A percentile compares a stretch with the other conserved stretches of the same genome.
phyloP scores from a whole-genome alignment of 2,797 vertebrate species.

The Epinephelus malabaricus region DNA sequence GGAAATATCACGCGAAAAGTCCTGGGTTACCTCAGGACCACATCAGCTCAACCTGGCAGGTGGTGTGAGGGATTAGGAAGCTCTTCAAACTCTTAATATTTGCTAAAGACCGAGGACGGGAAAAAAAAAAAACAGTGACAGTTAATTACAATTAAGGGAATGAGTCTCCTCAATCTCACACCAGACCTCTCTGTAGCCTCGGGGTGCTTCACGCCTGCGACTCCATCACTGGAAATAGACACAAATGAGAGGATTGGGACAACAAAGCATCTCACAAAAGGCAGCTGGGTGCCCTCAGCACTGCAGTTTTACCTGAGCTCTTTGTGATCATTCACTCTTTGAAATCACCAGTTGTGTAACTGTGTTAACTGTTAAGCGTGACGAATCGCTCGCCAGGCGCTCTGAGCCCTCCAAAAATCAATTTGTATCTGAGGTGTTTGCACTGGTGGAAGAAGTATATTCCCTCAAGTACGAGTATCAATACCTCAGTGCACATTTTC shows the following conservation, averaged over 20 bases:
- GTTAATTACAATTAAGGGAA: slow-evolving; percentile 76
- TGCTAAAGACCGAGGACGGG: slow-evolving; percentile 7
- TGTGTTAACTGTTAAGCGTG: slow-evolving; percentile 35
- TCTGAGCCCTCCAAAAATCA: slow-evolving; percentile 17
- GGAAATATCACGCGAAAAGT: slow-evolving; percentile 26
- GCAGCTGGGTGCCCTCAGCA: slow-evolving; percentile 54
- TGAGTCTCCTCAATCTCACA: slow-evolving; percentile 58
- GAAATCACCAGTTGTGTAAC: slow-evolving; percentile 48
- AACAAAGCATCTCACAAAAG: slow-evolving; percentile 57
- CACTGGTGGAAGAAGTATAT: background rate
- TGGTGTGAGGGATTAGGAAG: slow-evolving; percentile 27
- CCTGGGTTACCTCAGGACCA: slow-evolving; percentile 12
- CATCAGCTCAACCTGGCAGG: slow-evolving; percentile 38
- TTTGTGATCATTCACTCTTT: slow-evolving; percentile 49
- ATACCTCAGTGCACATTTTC: background rate
- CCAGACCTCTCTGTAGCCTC: slow-evolving; percentile 54
- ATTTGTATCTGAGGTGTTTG: slow-evolving; percentile 34
- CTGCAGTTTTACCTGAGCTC: slow-evolving; percentile 57
- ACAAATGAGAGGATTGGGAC: slow-evolving; percentile 70
- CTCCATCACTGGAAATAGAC: slow-evolving; percentile 67
- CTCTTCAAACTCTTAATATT: slow-evolving; percentile 32
- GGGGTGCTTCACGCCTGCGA: slow-evolving; percentile 37
- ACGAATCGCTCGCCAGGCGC: slow-evolving; percentile 17
- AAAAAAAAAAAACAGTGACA: slow-evolving; percentile 34
- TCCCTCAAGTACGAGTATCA: background rate